Conservation (phyloP, 2,113 vertebrate genomes). For the Silurus asotus region DNA sequence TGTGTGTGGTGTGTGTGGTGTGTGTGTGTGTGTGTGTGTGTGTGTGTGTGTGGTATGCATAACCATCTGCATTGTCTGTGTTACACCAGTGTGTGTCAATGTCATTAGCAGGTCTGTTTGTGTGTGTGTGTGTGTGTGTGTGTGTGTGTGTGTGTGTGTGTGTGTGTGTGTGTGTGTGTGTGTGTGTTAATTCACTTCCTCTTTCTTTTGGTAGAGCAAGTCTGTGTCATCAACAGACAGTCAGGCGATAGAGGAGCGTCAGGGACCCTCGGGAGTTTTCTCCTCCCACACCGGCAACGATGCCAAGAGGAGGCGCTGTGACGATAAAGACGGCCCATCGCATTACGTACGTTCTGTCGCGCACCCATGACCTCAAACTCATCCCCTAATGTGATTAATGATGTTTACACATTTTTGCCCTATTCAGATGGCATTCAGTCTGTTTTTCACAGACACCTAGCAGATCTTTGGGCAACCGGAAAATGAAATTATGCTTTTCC, state of each 20-base stretch:
- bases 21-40: constrained; percentile 11
- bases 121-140: no score
- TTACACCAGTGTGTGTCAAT: neutral
- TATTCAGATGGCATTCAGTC: neutral
- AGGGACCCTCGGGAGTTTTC: constrained; percentile 83
- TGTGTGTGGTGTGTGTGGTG: constrained; percentile 20
- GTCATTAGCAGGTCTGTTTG: neutral
- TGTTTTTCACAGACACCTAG: neutral
- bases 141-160: constrained; percentile 27
- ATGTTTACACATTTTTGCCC: neutral
- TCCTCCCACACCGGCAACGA: constrained; percentile 70
- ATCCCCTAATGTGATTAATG: neutral
- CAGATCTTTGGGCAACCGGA: neutral
- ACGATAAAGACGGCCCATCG: constrained; percentile 81
- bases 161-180: constrained; percentile 43
- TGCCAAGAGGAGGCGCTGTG: constrained; percentile 88
- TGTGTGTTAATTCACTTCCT: constrained; percentile 29
- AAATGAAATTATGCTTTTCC: neutral
- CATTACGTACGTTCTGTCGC: constrained; percentile 77
- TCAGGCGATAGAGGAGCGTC: constrained; percentile 77
- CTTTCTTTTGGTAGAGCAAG: constrained; percentile 70
- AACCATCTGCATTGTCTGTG: no score
- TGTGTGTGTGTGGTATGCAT: constrained; percentile 26
- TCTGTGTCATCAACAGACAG: constrained; percentile 79
- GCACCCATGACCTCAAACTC: neutral